Percentiles rank a stretch among this genome's conserved stretches.
These are phyloP conservation scores for Hylaea fasciaria DNA, from an alignment of 2,888 invertebrate genomes.

Conservation along the genomic window DNA sequence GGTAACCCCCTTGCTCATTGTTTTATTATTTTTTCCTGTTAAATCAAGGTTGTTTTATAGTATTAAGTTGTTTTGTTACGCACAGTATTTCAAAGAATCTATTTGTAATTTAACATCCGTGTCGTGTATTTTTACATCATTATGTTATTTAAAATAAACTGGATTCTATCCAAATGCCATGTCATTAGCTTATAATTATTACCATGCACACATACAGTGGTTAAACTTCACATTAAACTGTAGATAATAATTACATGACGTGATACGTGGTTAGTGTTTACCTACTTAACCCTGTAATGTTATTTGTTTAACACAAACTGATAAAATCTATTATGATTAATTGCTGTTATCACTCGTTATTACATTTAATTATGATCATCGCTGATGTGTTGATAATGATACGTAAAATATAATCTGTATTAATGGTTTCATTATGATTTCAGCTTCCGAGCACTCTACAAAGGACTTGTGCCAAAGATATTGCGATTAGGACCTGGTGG, in stretches of 20 bases:
- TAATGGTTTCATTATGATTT: constrained; percentile 53
- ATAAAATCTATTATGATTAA: too few species aligned
- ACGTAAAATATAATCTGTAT: neutral
- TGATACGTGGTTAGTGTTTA: too few species aligned
- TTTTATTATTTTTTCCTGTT: too few species aligned
- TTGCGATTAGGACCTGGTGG: constrained; percentile 97
- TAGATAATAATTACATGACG: too few species aligned
- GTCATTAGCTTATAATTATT: neutral
- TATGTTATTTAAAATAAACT: neutral
- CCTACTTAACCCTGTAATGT: too few species aligned
- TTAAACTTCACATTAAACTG: neutral
- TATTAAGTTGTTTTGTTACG: too few species aligned
- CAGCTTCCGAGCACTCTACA: constrained; percentile 94
- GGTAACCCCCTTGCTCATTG: too few species aligned
- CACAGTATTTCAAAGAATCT: neutral
- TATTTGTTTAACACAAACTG: too few species aligned
- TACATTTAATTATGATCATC: too few species aligned
- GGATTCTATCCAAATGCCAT: neutral
- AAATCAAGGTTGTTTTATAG: too few species aligned
- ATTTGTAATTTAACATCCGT: neutral
- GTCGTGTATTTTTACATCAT: neutral
- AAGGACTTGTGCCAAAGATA: constrained; percentile 96
- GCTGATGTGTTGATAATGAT: too few species aligned
- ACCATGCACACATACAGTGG: neutral
- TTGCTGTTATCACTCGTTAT: too few species aligned